Conservation (phyloP, 2,888 invertebrate species). For the Odiellus spinosus region DNA sequence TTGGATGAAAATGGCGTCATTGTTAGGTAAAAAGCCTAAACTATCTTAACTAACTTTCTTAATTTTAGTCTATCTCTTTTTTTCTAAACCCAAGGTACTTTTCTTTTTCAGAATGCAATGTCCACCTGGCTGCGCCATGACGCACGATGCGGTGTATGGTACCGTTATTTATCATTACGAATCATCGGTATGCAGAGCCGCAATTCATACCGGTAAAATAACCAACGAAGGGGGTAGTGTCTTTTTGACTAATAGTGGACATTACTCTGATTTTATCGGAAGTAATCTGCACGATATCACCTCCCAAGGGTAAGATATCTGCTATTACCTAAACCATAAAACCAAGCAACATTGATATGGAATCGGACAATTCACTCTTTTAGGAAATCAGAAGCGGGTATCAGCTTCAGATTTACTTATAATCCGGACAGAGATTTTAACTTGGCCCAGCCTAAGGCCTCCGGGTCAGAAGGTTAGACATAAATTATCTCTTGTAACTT, state of each 20-base stretch:
- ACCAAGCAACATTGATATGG: no score
- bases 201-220: constrained; percentile 12
- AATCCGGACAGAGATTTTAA: no score
- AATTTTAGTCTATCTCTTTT: no score
- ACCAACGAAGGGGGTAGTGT: constrained; percentile 12
- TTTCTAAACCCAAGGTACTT: no score
- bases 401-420: no score
- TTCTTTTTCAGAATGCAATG: constrained; percentile 8
- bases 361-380: no score
- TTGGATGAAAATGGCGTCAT: constrained; percentile 5
- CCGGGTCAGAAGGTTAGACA: no score
- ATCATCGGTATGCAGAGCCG: constrained; percentile 13
- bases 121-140: constrained; percentile 11
- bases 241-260: constrained; percentile 11
- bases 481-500: no score
- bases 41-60: not conserved
- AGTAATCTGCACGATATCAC: constrained; percentile 10
- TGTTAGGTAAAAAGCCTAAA: constrained; percentile 8
- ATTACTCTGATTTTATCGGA: constrained; percentile 12
- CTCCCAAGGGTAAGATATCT: constrained; percentile 7
- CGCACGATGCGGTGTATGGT: constrained; percentile 9
- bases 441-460: no score
- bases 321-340: no score
- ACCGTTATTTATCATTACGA: constrained; percentile 10
- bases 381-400: no score